Base-by-base conservation (phyloP, 2,113 vertebrate species). In the Notarius quadriscutis region DNA sequence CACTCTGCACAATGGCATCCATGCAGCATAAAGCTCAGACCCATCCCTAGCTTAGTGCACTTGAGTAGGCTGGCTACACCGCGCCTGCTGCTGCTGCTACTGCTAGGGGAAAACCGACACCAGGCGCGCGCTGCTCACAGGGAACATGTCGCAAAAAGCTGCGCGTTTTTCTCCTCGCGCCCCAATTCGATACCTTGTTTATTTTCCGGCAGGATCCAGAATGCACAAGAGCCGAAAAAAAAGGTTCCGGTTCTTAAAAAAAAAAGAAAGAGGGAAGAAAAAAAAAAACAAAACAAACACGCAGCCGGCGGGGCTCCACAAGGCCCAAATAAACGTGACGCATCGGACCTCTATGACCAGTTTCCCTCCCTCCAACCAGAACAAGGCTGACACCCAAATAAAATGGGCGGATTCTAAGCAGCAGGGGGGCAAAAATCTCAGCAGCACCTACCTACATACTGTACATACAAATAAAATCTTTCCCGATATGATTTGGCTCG, bases 291-390 rank as follows among this genome's bases (percentile, higher is more conserved):
- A 7, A 22, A 71, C n/a, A 67, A 62, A 57, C 75, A 27, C 48
- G 51, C 89, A 25, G 78, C 69, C 82, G 81, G 79, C 51, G 77
- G 79, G 85, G 84, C 74, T 83, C 55, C 78, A 85, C 83, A 87
- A 90, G 89, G 89, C 89, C 89, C 89, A 83, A 88, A 88, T 77
- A 85, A 90, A 87, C 83, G 87, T 90, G 89, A 90, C 89, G 89
- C 89, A 90, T 88, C 85, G 87, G 85, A 88, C 83, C 87, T 90
- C 83, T 30, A 18, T 86, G 89, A 79, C 87, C 89, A 90, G 82
- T 83, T 85, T 60, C 85, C 71, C 69, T 51, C 79, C 55, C 27
- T 81, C 83, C 83, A 84, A 84, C 41, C 69, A 87, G 84, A 86
- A 57, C 81, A 78, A 77, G 83, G 88, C 88, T 87, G 88, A 71